Percentiles rank a stretch among this genome's conserved stretches.
Evolutionary conservation across 2,888 invertebrate species (phyloP).

Genomic region (Hecatera dysodea): DNA sequence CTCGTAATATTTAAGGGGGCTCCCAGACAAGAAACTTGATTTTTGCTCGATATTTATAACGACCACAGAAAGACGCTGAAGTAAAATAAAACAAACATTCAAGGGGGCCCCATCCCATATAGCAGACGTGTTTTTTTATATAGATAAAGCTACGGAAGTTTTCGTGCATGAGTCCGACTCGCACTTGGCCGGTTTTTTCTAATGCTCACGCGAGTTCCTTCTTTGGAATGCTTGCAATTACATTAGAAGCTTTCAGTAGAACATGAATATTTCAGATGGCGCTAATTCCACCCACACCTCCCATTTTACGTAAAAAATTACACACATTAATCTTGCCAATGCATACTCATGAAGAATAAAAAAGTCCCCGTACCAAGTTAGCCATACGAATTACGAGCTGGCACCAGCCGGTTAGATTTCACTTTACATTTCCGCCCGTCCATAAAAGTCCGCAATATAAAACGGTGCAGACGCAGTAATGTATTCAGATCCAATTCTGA

Average conservation of each 20-base stretch:
- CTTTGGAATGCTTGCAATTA: neutral
- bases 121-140: no score
- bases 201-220: neutral
- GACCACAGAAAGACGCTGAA: no score
- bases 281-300: neutral
- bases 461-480: conserved; percentile 72
- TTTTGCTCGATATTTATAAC: no score
- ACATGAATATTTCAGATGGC: neutral
- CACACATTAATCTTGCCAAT: conserved; percentile 39
- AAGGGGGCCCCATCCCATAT: no score
- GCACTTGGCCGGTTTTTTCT: neutral
- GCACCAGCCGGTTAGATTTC: conserved; percentile 65
- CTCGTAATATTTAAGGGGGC: no score
- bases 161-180: no score
- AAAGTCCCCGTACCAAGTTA: conserved; percentile 48
- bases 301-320: conserved; percentile 29
- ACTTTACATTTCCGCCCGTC: conserved; percentile 69
- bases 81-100: no score
- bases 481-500: conserved; percentile 77
- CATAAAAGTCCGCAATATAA: conserved; percentile 70
- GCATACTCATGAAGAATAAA: conserved; percentile 40
- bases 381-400: conserved; percentile 62
- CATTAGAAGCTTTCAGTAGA: neutral
- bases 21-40: no score
- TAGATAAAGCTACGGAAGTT: no score